A percentile compares a stretch with the other conserved stretches of the same genome.
These are phyloP conservation scores for Montipora cactus DNA, from an alignment of 64 coral and sea anemone species.

Conservation along the genomic window DNA sequence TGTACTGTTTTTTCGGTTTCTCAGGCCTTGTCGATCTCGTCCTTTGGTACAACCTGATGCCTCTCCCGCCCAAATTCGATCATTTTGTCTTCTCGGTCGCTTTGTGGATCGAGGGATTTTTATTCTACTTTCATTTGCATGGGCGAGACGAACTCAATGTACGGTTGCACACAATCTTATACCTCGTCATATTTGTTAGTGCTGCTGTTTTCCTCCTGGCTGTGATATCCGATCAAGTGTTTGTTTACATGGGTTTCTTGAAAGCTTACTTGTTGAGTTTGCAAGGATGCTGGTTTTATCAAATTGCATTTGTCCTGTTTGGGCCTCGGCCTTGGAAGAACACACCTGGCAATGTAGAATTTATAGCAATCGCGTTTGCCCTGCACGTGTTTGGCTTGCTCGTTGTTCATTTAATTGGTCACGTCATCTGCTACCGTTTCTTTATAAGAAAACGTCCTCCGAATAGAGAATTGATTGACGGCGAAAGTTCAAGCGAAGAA, in stretches of 20 bases:
- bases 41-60: slow-evolving; percentile 33
- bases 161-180: slow-evolving; percentile 81
- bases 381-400: slow-evolving; percentile 55
- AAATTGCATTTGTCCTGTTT: slow-evolving; percentile 73
- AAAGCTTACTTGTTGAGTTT: slow-evolving; percentile 66
- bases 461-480: background rate
- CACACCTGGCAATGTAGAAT: slow-evolving; percentile 53
- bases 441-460: background rate
- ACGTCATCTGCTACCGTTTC: slow-evolving; percentile 42
- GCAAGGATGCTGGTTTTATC: slow-evolving; percentile 89
- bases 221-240: slow-evolving; percentile 15
- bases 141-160: slow-evolving; percentile 79
- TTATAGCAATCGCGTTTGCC: slow-evolving; percentile 59
- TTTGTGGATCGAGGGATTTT: slow-evolving; percentile 75
- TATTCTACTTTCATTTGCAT: slow-evolving; percentile 86
- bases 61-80: slow-evolving; percentile 62
- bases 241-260: slow-evolving; percentile 24
- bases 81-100: slow-evolving; percentile 64
- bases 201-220: slow-evolving; percentile 51
- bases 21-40: slow-evolving; percentile 73
- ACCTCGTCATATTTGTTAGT: slow-evolving; percentile 70
- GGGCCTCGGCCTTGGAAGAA: slow-evolving; percentile 69
- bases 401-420: slow-evolving; percentile 28
- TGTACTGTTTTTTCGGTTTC: slow-evolving; percentile 88
- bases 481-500: slow-evolving; percentile 21